phyloP scores from a whole-genome alignment of 2,113 vertebrate species.

The Indri indri region DNA sequence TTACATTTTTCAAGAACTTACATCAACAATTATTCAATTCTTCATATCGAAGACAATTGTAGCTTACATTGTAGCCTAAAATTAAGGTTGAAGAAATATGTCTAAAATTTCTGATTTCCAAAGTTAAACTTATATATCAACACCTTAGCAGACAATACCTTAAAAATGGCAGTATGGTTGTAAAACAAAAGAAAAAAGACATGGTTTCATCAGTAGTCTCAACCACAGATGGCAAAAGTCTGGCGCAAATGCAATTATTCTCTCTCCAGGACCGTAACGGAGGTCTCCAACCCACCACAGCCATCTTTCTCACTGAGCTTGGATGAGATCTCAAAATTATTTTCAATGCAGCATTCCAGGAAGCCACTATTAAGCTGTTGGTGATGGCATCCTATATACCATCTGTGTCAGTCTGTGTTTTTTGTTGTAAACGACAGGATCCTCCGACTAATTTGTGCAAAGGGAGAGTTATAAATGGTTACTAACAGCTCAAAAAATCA shows the following conservation, averaged over 20 bases:
- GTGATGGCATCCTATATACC: neutral
- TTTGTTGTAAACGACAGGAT: neutral
- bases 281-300: neutral
- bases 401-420: neutral
- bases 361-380: neutral
- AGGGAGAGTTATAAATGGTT: neutral
- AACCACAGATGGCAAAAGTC: neutral
- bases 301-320: neutral
- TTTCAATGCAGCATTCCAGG: neutral
- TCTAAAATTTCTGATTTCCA: neutral
- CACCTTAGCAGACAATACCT: neutral
- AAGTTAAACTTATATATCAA: neutral
- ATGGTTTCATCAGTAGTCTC: neutral
- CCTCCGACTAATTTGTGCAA: neutral
- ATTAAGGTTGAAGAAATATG: neutral
- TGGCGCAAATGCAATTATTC: neutral
- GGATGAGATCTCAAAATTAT: neutral
- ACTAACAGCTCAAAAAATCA: neutral
- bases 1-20: conserved; percentile 1
- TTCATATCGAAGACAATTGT: neutral
- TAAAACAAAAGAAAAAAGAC: neutral
- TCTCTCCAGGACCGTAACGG: neutral
- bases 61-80: neutral
- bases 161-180: neutral
- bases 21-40: neutral